Conservation (phyloP, 2,113 vertebrate genomes). For the Puffinus mauretanicus region DNA sequence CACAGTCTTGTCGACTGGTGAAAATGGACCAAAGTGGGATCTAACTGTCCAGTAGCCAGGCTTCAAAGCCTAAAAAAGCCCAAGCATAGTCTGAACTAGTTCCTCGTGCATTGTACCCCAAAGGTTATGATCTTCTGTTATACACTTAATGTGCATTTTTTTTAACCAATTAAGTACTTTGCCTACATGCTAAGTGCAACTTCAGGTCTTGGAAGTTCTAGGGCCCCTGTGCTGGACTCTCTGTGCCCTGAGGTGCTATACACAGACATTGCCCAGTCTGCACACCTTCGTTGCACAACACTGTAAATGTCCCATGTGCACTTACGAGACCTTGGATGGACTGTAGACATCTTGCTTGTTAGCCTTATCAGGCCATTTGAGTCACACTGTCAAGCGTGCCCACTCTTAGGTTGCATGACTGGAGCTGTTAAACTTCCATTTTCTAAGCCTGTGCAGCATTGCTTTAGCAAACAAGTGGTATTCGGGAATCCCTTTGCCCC, state of each 20-base stretch:
- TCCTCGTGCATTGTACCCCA: neutral
- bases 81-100: neutral
- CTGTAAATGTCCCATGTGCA: rapidly evolving
- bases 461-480: neutral
- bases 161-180: neutral
- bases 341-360: rapidly evolving
- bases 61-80: neutral
- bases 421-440: neutral
- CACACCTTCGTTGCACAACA: neutral
- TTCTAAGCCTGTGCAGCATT: neutral
- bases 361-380: neutral
- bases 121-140: neutral
- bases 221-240: neutral
- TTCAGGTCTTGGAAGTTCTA: neutral
- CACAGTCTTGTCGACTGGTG: neutral
- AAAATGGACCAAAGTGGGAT: neutral
- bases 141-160: neutral
- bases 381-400: rapidly evolving
- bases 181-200: neutral
- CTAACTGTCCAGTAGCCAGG: neutral
- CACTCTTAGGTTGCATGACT: neutral
- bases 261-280: neutral
- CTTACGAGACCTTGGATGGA: neutral
- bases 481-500: neutral
- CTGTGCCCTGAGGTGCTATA: neutral